These are phyloP conservation scores for Drosophila pseudoobscura DNA, from an alignment of 1,140 invertebrate species.

Conservation along the genomic window DNA sequence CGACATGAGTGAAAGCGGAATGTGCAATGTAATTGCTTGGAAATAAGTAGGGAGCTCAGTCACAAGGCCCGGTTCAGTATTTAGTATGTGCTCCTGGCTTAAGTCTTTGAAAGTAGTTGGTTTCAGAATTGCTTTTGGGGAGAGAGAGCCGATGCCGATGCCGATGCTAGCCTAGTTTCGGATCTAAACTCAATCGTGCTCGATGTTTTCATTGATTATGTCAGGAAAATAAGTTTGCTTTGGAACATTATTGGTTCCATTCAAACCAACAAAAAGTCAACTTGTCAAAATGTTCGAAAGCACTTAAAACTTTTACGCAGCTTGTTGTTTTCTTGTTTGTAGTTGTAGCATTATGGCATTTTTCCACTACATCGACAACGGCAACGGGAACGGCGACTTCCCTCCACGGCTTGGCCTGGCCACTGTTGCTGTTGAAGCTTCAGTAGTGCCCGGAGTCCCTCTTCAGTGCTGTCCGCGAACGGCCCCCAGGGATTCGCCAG, in stretches of 20 bases:
- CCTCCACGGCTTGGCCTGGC: not conserved
- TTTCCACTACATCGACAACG: constrained; percentile 57
- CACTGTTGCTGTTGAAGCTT: not conserved
- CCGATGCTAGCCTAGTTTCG: not conserved
- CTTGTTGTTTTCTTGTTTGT: constrained; percentile 59
- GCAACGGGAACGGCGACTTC: constrained; percentile 4
- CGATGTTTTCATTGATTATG: constrained; percentile 62
- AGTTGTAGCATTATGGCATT: constrained; percentile 59
- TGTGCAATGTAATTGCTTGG: too few relatives aligned
- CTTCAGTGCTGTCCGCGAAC: not conserved
- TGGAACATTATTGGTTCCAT: constrained; percentile 63
- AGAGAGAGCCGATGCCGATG: not conserved
- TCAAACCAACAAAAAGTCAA: constrained; percentile 64
- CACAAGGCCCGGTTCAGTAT: too few relatives aligned
- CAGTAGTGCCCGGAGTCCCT: too few relatives aligned
- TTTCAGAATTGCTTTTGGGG: not conserved
- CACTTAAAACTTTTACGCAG: constrained; percentile 71
- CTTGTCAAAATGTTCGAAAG: constrained; percentile 72
- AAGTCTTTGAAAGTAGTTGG: not conserved
- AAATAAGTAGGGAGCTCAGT: too few relatives aligned
- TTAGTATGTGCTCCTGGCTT: too few relatives aligned
- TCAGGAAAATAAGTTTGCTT: constrained; percentile 59
- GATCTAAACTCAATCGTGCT: constrained; percentile 6
- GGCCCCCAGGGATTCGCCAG: not conserved
- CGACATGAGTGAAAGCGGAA: too few relatives aligned